Evolutionary conservation across 2,113 vertebrate genomes (phyloP).

Genomic region (Himantopus leucocephalus): DNA sequence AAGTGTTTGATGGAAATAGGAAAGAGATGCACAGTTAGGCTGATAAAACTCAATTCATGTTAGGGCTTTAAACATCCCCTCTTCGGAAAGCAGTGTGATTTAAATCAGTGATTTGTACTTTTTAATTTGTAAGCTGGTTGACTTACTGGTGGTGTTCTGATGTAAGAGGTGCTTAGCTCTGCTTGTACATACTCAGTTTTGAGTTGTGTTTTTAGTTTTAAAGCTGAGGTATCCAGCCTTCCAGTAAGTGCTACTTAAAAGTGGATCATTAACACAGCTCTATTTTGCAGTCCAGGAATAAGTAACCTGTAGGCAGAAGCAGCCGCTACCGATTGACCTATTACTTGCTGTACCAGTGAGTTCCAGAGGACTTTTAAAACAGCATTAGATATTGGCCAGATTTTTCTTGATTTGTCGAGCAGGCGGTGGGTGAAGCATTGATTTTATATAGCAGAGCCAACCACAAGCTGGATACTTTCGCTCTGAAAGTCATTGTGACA

Average conservation of each 20-base stretch:
- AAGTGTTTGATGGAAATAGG: background rate
- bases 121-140: background rate
- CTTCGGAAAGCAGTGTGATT: background rate
- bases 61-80: background rate
- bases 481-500: conserved; percentile 39
- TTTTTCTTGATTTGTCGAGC: conserved; percentile 15
- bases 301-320: background rate
- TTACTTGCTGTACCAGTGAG: background rate
- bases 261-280: background rate
- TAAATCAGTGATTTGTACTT: background rate
- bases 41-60: background rate
- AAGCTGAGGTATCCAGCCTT: background rate
- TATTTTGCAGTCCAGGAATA: background rate
- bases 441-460: background rate
- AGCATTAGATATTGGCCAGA: background rate
- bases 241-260: background rate
- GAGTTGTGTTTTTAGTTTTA: background rate
- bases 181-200: background rate
- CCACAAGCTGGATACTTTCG: background rate
- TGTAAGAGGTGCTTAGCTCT: background rate
- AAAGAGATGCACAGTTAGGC: background rate
- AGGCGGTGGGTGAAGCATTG: background rate
- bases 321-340: background rate
- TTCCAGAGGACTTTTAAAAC: background rate
- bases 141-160: background rate